phyloP scores from a whole-genome alignment of 2,113 vertebrate species.

The Dascyllus trimaculatus region DNA sequence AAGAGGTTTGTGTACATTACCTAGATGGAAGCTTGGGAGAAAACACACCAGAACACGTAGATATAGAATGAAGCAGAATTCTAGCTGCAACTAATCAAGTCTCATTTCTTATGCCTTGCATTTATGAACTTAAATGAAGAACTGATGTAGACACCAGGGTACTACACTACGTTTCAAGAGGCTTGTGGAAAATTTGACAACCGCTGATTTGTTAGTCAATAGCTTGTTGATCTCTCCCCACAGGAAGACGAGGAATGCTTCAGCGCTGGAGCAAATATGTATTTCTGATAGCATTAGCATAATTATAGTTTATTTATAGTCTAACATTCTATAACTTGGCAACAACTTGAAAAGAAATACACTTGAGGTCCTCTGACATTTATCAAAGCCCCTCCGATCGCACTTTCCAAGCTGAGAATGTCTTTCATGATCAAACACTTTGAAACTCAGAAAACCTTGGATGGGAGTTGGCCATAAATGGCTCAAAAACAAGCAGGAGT shows the following conservation, averaged over 20 bases:
- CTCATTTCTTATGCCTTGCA: slow-evolving; percentile 10
- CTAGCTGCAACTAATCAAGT: slow-evolving; percentile 18
- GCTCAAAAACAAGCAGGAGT: slow-evolving; percentile 41
- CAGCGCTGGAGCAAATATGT: slow-evolving; percentile 31
- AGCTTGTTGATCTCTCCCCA: slow-evolving; percentile 55
- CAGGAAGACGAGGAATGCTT: slow-evolving; percentile 57
- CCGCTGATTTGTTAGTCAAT: slow-evolving; percentile 70
- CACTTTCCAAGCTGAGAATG: slow-evolving; percentile 44
- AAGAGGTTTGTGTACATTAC: slow-evolving; percentile 16
- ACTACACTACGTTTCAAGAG: slow-evolving; percentile 29
- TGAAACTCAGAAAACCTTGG: slow-evolving; percentile 43
- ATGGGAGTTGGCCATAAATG: slow-evolving; percentile 24
- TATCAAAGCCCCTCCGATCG: slow-evolving; percentile 66
- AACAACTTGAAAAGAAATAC: slow-evolving; percentile 61
- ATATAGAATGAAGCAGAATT: slow-evolving; percentile 1
- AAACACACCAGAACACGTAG: neutral
- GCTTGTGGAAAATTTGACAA: slow-evolving; percentile 51
- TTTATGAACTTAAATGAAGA: slow-evolving; percentile 45
- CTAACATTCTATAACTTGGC: slow-evolving; percentile 68
- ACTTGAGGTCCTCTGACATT: slow-evolving; percentile 65
- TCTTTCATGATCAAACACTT: slow-evolving; percentile 75
- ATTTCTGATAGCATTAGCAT: slow-evolving; percentile 73
- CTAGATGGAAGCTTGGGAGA: neutral
- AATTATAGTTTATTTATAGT: slow-evolving; percentile 78
- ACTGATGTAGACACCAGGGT: slow-evolving; percentile 37